Percentiles rank a stretch among this genome's conserved stretches.
Evolutionary conservation across 1,140 invertebrate genomes (phyloP).

Genomic region (Saccostrea echinata): DNA sequence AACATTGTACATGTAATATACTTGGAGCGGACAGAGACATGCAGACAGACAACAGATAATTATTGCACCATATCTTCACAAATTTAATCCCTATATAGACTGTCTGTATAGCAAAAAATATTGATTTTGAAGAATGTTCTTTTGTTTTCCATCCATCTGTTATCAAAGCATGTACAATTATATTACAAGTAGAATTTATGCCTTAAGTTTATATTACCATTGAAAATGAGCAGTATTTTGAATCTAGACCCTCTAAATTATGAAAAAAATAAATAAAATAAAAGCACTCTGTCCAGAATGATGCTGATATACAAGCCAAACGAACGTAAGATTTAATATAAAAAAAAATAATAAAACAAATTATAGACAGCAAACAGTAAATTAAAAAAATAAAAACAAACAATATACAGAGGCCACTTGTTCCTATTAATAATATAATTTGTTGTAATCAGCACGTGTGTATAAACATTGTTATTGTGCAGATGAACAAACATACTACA

Average conservation of each 20-base stretch:
- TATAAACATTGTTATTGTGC: not conserved
- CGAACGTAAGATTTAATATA: not conserved
- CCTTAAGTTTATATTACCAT: not conserved
- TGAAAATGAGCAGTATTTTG: not conserved
- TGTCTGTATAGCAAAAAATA: too few species aligned
- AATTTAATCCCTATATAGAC: too few species aligned
- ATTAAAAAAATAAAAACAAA: not conserved
- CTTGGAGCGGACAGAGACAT: too few species aligned
- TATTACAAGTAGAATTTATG: constrained; percentile 12
- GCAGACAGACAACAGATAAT: too few species aligned
- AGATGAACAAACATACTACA: not conserved
- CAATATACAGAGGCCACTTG: not conserved
- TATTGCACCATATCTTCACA: too few species aligned
- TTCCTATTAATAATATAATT: not conserved
- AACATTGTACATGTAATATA: too few species aligned
- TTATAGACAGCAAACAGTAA: not conserved
- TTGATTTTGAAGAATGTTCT: not conserved
- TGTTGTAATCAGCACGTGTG: not conserved
- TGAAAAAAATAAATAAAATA: not conserved
- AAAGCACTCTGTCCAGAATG: not conserved
- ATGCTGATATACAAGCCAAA: not conserved
- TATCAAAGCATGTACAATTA: not conserved
- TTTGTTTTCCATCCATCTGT: not conserved
- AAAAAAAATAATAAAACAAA: not conserved
- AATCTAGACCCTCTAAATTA: not conserved